A percentile compares a stretch with the other conserved stretches of the same genome.
These are phyloP conservation scores for Blastobasis lacticolella DNA, from an alignment of 2,888 invertebrate species.

Conservation along the genomic window DNA sequence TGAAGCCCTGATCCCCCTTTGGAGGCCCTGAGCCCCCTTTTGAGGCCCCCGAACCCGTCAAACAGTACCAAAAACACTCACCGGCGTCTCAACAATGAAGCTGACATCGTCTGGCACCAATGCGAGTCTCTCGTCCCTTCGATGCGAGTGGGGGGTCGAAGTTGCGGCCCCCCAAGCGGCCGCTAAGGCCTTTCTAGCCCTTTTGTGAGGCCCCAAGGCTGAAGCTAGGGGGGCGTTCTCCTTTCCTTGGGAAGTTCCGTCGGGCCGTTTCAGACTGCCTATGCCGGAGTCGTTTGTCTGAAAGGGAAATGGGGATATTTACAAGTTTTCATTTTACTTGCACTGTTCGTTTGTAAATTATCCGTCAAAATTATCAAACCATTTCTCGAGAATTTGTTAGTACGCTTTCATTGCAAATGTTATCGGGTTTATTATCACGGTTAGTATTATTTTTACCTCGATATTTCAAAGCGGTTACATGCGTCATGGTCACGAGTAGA, in stretches of 20 bases:
- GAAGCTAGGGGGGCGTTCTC: slow-evolving; percentile 81
- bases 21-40: slow-evolving; percentile 20
- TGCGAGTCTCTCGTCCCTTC: slow-evolving; percentile 3
- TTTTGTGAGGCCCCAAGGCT: slow-evolving; percentile 57
- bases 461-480: no score
- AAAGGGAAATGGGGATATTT: no score
- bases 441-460: no score
- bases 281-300: slow-evolving; percentile 64
- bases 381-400: no score
- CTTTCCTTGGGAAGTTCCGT: slow-evolving; percentile 72
- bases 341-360: no score
- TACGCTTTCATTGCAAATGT: no score
- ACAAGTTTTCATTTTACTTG: no score
- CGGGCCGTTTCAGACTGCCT: slow-evolving; percentile 49
- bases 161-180: slow-evolving; percentile 78
- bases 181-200: slow-evolving; percentile 87
- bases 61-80: slow-evolving; percentile 43
- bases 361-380: no score
- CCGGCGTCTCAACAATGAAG: slow-evolving; percentile 85
- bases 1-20: slow-evolving; percentile 72
- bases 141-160: slow-evolving; percentile 51
- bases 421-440: no score
- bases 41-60: no score
- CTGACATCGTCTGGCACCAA: slow-evolving; percentile 76
- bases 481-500: no score